Conservation (phyloP, 1,140 invertebrate genomes). For the Neodiprion fabricii region DNA sequence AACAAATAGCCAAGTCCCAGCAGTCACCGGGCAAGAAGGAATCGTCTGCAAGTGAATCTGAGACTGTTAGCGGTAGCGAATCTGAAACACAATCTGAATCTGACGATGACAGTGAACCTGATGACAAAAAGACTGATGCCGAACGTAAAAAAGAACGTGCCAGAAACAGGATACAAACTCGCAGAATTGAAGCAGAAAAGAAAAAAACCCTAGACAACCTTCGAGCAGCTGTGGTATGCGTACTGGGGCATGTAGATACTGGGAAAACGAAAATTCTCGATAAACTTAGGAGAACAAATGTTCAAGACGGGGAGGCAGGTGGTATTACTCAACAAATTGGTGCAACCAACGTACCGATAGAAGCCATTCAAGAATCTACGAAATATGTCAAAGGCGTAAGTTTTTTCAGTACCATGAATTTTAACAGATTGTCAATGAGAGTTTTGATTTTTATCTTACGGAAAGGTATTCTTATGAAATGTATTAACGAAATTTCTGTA, state of each 20-base stretch:
- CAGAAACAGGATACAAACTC: conserved; percentile 76
- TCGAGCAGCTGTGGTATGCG: conserved; percentile 96
- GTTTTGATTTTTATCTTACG: background rate
- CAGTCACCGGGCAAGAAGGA: conserved; percentile 56
- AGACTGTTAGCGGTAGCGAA: conserved; percentile 59
- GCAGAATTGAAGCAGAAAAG: conserved; percentile 83
- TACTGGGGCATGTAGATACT: conserved; percentile 99
- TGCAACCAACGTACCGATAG: conserved; percentile 98
- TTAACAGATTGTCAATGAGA: background rate
- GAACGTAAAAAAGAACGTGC: conserved; percentile 73
- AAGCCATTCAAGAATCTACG: conserved; percentile 93
- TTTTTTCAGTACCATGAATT: conserved; percentile 25
- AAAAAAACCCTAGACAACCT: conserved; percentile 80
- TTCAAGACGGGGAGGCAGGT: conserved; percentile 98
- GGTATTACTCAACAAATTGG: conserved; percentile 99
- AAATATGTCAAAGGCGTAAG: conserved; percentile 91
- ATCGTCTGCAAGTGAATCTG: conserved; percentile 63
- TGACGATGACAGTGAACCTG: conserved; percentile 52
- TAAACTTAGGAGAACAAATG: conserved; percentile 92
- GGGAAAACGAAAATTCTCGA: conserved; percentile 99
- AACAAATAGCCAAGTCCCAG: conserved; percentile 29
- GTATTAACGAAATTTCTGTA: conserved; percentile 30
- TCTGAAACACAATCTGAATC: conserved; percentile 67
- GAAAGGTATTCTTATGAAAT: background rate
- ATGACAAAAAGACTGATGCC: conserved; percentile 68